Percentiles rank a stretch among this genome's conserved stretches.
Conservation (phyloP, 2,888 invertebrate genomes). For the Drosophila ochracea region DNA sequence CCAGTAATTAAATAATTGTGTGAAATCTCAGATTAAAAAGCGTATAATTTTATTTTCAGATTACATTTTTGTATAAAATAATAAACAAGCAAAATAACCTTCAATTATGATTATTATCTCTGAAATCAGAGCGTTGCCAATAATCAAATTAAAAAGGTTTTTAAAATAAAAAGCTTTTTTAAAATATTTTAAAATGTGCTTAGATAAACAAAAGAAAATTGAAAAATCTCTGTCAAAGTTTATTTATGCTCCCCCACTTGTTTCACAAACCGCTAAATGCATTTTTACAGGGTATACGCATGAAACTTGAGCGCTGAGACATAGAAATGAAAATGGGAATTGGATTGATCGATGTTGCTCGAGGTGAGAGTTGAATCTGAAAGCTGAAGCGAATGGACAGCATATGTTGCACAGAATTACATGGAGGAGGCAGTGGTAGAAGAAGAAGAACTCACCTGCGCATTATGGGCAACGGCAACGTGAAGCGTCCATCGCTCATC, state of each 20-base stretch:
- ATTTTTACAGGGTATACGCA: conserved; percentile 24
- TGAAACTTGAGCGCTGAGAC: conserved; percentile 44
- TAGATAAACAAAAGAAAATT: background rate
- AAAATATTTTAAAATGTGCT: background rate
- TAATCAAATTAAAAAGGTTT: background rate
- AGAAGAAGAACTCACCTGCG: conserved; percentile 83
- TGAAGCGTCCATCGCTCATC: conserved; percentile 84
- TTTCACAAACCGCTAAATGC: background rate
- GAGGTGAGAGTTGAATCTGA: conserved; percentile 56
- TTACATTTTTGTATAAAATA: background rate
- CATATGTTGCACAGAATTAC: conserved; percentile 10
- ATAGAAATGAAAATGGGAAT: conserved; percentile 52
- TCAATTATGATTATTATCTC: background rate
- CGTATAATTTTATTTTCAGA: background rate
- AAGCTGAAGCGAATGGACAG: conserved; percentile 17
- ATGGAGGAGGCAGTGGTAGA: background rate
- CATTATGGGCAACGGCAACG: conserved; percentile 85
- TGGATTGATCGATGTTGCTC: conserved; percentile 69
- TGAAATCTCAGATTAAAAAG: background rate
- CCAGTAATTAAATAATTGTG: background rate
- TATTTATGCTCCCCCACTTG: background rate
- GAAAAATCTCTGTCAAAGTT: background rate
- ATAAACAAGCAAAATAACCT: background rate
- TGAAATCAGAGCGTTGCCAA: background rate
- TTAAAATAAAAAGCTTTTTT: too few species aligned